A percentile compares a stretch with the other conserved stretches of the same genome.
Evolutionary conservation across 2,888 invertebrate species (phyloP).

Genomic region (Hirtodrosophila confusa): DNA sequence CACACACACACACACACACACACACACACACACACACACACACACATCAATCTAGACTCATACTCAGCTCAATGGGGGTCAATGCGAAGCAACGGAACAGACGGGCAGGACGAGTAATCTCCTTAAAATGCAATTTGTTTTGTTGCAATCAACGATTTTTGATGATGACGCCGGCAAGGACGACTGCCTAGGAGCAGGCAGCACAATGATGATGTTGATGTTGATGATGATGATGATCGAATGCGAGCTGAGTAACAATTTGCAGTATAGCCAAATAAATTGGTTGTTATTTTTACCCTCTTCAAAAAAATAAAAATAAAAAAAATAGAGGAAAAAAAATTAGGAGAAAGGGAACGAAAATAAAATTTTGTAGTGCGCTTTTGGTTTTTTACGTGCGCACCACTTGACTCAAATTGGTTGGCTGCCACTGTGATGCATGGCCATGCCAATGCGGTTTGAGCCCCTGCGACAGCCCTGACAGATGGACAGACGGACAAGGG

Average conservation of each 20-base stretch:
- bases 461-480: constrained; percentile 67
- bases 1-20: constrained; percentile 15
- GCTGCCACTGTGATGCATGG: constrained; percentile 73
- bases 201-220: constrained; percentile 32
- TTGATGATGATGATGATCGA: constrained; percentile 58
- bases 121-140: constrained; percentile 79
- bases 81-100: constrained; percentile 40
- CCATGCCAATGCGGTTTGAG: constrained; percentile 75
- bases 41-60: background rate
- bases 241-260: constrained; percentile 74
- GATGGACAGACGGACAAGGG: constrained; percentile 24
- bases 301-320: constrained; percentile 12
- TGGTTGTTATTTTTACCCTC: constrained; percentile 71
- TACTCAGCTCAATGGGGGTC: constrained; percentile 35
- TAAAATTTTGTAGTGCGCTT: constrained; percentile 69
- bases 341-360: constrained; percentile 48
- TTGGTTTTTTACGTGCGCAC: constrained; percentile 66
- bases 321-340: constrained; percentile 25
- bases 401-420: constrained; percentile 76
- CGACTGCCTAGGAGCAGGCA: constrained; percentile 16
- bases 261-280: constrained; percentile 78
- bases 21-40: constrained; percentile 6
- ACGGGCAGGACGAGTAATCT: constrained; percentile 63
- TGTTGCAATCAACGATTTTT: constrained; percentile 80
- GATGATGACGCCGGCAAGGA: constrained; percentile 66